Evolutionary conservation across 2,797 vertebrate genomes (phyloP).

Genomic region (Mus spretus): DNA sequence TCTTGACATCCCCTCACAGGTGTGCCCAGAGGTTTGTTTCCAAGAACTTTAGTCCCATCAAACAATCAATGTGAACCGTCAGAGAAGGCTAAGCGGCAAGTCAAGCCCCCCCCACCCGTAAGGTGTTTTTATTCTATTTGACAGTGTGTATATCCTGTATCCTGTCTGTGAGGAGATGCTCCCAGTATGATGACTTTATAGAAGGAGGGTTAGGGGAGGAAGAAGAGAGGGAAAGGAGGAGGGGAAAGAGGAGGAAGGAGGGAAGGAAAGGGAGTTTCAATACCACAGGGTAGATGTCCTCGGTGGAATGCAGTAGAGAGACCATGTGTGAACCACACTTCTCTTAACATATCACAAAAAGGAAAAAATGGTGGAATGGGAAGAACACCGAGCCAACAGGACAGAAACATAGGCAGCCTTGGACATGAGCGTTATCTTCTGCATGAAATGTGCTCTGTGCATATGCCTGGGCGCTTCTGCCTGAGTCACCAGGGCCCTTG

Average conservation of each 20-base stretch:
- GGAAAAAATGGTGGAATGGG: neutral
- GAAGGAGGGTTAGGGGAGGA: neutral
- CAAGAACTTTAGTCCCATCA: neutral
- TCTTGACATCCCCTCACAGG: neutral
- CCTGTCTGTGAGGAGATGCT: neutral
- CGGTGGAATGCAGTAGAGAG: neutral
- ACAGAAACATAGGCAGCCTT: neutral
- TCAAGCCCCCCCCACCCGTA: too few species aligned
- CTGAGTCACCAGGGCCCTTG: neutral
- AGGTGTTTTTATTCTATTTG: neutral
- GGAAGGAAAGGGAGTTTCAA: neutral
- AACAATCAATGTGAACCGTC: neutral
- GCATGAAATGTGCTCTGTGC: rapidly evolving
- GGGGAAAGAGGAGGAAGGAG: neutral
- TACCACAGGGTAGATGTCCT: neutral
- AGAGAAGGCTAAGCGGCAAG: neutral
- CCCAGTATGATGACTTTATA: rapidly evolving
- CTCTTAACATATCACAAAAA: neutral
- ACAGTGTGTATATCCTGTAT: neutral
- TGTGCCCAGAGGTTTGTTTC: neutral
- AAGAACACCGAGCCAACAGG: neutral
- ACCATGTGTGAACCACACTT: rapidly evolving
- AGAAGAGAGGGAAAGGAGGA: neutral
- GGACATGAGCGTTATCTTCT: neutral
- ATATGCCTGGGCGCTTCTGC: neutral